Percentiles rank a stretch among this genome's conserved stretches.
phyloP scores from a whole-genome alignment of 2,113 vertebrate species.

The Indicator maculatus region DNA sequence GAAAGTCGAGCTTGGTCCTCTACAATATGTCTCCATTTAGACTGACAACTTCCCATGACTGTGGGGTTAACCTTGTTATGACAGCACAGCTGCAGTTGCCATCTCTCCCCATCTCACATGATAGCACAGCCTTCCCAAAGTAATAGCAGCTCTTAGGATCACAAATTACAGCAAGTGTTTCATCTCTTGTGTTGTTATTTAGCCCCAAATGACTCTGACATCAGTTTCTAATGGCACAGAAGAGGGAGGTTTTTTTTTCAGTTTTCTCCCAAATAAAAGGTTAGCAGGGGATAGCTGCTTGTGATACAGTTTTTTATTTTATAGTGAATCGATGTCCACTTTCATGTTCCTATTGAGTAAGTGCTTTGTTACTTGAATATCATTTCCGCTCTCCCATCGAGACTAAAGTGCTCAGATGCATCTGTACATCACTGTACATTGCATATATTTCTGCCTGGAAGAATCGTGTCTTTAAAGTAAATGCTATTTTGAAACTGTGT shows the following conservation, averaged over 20 bases:
- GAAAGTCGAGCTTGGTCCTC: not conserved
- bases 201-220: not conserved
- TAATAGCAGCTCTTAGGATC: not conserved
- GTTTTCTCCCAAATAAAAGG: rapidly evolving
- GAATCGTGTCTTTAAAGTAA: not conserved
- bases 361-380: not conserved
- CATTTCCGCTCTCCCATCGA: not conserved
- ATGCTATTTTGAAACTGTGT: not conserved
- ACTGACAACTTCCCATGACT: slow-evolving; percentile 25
- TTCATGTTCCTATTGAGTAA: not conserved
- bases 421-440: not conserved
- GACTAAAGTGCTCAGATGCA: not conserved
- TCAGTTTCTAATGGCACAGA: not conserved
- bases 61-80: slow-evolving; percentile 39
- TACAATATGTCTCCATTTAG: slow-evolving; percentile 7
- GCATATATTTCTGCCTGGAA: not conserved
- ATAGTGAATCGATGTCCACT: not conserved
- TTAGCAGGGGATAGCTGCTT: not conserved
- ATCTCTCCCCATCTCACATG: not conserved
- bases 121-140: not conserved
- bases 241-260: rapidly evolving
- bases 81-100: slow-evolving; percentile 52
- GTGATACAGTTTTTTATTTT: not conserved
- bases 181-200: not conserved
- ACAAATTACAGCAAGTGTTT: not conserved